Conservation (phyloP, 2,888 invertebrate species). For the Orgyia antiqua region DNA sequence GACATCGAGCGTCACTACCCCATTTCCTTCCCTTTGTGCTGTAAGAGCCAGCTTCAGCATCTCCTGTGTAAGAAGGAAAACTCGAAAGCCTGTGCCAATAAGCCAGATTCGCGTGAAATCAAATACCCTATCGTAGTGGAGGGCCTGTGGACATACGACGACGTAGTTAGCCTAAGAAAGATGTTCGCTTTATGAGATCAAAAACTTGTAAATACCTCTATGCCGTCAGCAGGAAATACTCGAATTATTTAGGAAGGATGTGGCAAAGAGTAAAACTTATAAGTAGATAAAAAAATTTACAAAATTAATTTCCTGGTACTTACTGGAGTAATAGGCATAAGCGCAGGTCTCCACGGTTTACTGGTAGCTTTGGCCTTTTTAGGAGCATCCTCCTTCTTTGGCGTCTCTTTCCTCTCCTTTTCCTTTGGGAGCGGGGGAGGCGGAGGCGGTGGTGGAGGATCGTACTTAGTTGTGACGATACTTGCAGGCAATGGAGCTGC, state of each 20-base stretch:
- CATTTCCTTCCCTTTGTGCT: too few species aligned
- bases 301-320: constrained; percentile 20
- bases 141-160: too few species aligned
- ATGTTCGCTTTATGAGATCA: too few species aligned
- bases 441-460: constrained; percentile 25
- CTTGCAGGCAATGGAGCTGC: constrained; percentile 47
- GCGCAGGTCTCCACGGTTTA: constrained; percentile 84
- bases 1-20: too few species aligned
- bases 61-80: neutral
- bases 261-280: too few species aligned
- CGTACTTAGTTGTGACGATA: constrained; percentile 34
- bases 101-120: too few species aligned
- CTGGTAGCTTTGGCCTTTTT: constrained; percentile 72
- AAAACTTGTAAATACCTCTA: too few species aligned
- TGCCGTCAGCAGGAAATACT: too few species aligned
- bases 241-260: too few species aligned
- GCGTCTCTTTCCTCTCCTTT: constrained; percentile 53
- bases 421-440: neutral
- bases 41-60: neutral
- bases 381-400: constrained; percentile 42
- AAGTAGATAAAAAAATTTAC: too few species aligned
- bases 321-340: constrained; percentile 81
- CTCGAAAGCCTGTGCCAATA: neutral
- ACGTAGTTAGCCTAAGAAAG: too few species aligned
- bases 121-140: too few species aligned